Conservation (phyloP, 2,113 vertebrate genomes). For the Megaptera novaeangliae region DNA sequence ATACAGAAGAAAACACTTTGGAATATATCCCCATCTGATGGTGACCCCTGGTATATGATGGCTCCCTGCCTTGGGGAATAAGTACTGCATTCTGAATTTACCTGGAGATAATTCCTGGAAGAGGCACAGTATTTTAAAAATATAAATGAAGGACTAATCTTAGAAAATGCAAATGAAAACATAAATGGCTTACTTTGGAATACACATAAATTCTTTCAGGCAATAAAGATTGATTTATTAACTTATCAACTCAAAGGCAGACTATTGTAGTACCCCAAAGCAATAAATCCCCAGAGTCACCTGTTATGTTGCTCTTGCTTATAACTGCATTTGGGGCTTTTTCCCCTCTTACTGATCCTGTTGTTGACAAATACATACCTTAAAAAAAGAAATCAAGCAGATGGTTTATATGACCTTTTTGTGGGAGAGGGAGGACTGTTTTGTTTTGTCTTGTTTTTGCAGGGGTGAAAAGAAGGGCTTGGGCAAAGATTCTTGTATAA, state of each 20-base stretch:
- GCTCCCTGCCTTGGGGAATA: not conserved
- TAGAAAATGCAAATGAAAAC: not conserved
- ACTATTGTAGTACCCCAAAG: not conserved
- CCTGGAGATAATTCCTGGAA: not conserved
- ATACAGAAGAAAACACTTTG: not conserved
- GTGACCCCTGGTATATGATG: not conserved
- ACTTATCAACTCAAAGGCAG: not conserved
- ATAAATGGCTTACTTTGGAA: not conserved
- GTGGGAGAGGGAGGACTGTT: not conserved
- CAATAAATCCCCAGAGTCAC: not conserved
- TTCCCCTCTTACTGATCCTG: not conserved
- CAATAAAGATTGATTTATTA: not conserved
- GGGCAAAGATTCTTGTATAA: not conserved
- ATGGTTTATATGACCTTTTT: not conserved
- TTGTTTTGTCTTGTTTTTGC: not conserved
- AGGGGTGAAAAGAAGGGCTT: not conserved
- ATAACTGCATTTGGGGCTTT: not conserved
- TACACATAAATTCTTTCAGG: not conserved
- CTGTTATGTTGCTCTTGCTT: not conserved
- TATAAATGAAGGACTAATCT: not conserved
- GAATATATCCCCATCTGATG: too few relatives aligned
- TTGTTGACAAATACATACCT: not conserved
- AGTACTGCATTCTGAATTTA: not conserved
- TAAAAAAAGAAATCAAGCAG: not conserved
- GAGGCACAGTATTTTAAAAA: conserved; percentile 8